Conservation (phyloP, 2,888 invertebrate genomes). For the Protonemura montana region DNA sequence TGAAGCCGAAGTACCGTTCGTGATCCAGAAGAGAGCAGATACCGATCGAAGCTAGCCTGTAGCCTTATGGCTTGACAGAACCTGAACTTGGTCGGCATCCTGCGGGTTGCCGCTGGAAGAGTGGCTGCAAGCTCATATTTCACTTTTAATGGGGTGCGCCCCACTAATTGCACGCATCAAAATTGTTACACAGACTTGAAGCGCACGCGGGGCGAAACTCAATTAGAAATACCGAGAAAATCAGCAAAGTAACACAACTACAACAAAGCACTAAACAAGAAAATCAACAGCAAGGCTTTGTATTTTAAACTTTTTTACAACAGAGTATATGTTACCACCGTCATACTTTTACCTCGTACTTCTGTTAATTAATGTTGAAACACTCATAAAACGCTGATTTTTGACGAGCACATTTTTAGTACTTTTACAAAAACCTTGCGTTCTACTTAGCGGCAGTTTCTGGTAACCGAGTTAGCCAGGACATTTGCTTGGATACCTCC, state of each 20-base stretch:
- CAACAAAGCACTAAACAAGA: not conserved
- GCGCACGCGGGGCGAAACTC: not conserved
- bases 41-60: no score
- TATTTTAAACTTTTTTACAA: not conserved
- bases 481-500: no score
- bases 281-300: not conserved
- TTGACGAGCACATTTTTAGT: not conserved
- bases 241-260: not conserved
- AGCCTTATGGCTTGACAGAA: no score
- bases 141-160: not conserved
- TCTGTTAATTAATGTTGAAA: not conserved
- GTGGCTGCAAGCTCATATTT: not conserved
- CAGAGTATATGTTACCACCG: not conserved
- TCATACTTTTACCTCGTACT: not conserved
- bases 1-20: no score
- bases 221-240: not conserved
- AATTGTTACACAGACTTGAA: not conserved
- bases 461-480: no score
- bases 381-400: not conserved
- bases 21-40: no score
- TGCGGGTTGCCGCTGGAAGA: no score
- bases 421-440: not conserved
- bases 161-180: not conserved
- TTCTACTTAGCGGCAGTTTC: not conserved
- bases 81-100: no score